A percentile compares a stretch with the other conserved stretches of the same genome.
These are phyloP conservation scores for Takifugu flavidus DNA, from an alignment of 2,113 vertebrate genomes.

Conservation along the genomic window DNA sequence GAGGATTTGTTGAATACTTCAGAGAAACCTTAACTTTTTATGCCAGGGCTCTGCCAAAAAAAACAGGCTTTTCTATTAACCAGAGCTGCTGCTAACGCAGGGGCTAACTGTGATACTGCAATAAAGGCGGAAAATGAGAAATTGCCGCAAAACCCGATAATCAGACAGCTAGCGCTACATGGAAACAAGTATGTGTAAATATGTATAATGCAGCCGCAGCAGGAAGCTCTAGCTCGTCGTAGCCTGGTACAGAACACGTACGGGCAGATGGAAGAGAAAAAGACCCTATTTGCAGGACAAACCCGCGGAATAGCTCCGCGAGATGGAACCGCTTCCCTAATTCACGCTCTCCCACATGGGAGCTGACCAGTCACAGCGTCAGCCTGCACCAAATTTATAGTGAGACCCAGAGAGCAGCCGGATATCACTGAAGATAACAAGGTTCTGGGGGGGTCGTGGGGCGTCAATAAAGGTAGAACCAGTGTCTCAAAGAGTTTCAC, in stretches of 20 bases:
- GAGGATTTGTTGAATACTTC: slow-evolving; percentile 2
- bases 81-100: not conserved
- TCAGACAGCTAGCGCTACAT: no score
- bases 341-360: slow-evolving; percentile 38
- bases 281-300: slow-evolving; percentile 37
- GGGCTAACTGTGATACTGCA: no score
- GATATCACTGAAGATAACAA: not conserved
- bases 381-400: slow-evolving; percentile 5
- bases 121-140: not conserved
- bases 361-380: slow-evolving; percentile 19
- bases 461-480: no score
- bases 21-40: not conserved
- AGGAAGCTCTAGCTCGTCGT: no score
- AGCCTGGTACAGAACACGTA: no score
- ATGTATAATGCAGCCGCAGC: no score
- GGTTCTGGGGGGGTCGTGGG: no score
- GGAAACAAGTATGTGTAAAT: not conserved
- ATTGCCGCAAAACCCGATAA: not conserved
- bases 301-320: slow-evolving; percentile 37
- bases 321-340: slow-evolving; percentile 29
- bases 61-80: not conserved
- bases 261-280: not conserved
- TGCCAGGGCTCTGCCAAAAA: not conserved
- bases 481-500: not conserved
- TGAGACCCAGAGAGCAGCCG: not conserved